Evolutionary conservation across 2,113 vertebrate species (phyloP).

Genomic region (Zeus faber): DNA sequence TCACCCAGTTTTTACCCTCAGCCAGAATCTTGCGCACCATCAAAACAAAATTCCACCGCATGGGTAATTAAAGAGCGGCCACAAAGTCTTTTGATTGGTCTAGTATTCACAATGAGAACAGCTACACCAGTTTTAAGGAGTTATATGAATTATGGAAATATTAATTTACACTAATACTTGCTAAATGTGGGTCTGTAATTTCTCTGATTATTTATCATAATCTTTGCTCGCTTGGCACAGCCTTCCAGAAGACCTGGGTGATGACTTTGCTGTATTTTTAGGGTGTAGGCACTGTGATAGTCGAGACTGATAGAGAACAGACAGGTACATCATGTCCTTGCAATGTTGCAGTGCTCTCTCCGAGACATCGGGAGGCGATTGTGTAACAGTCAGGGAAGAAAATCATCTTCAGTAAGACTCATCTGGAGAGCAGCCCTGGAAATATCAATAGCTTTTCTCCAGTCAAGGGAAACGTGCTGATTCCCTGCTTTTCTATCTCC

Average conservation of each 20-base stretch:
- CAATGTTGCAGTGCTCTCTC: conserved; percentile 5
- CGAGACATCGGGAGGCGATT: conserved; percentile 12
- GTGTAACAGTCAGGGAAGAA: conserved; percentile 36
- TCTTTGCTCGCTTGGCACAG: not conserved
- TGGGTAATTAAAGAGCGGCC: not conserved
- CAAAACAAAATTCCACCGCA: not conserved
- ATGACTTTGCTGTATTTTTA: too few species aligned
- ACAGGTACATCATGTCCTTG: conserved; percentile 26
- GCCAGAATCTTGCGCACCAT: not conserved
- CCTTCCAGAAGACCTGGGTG: not conserved
- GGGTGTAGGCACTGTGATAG: conserved; percentile 21
- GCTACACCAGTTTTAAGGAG: conserved; percentile 15
- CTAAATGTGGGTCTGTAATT: not conserved
- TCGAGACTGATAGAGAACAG: conserved; percentile 11
- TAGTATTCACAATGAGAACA: conserved; percentile 12
- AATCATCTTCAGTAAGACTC: conserved; percentile 39
- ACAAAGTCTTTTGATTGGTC: not conserved
- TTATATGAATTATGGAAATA: not conserved
- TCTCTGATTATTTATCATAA: too few species aligned
- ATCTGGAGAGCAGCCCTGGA: conserved; percentile 44
- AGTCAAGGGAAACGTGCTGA: conserved; percentile 51
- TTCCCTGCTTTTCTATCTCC: conserved; percentile 49
- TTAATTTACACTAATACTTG: not conserved
- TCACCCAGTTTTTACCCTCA: not conserved
- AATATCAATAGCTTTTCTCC: conserved; percentile 59